These are phyloP conservation scores for Neosilurus mollespiculum DNA, from an alignment of 2,797 vertebrate genomes.

Conservation along the genomic window DNA sequence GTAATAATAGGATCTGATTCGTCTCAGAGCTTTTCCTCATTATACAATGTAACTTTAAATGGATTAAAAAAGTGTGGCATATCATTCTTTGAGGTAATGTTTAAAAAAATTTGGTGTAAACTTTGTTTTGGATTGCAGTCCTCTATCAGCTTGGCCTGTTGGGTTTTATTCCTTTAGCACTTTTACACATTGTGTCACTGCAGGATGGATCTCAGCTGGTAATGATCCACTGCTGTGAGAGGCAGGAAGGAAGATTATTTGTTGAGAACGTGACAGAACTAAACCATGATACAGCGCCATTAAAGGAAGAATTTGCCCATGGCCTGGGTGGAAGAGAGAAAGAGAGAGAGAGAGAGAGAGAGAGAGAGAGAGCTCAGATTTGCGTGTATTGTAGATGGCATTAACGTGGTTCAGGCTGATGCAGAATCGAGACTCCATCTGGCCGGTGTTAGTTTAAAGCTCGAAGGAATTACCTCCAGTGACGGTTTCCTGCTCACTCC, in stretches of 20 bases:
- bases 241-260: not conserved
- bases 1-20: not conserved
- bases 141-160: too few species aligned
- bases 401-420: slow-evolving; percentile 35
- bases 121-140: not conserved
- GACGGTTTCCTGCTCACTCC: slow-evolving; percentile 24
- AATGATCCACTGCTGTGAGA: not conserved
- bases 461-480: slow-evolving; percentile 37
- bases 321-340: not conserved
- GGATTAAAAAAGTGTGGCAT: not conserved
- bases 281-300: not conserved
- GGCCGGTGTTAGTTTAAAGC: slow-evolving; percentile 32
- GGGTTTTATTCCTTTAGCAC: not conserved
- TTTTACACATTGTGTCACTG: not conserved
- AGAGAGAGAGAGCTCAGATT: not conserved
- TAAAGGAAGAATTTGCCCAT: slow-evolving; percentile 19
- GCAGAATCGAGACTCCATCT: slow-evolving; percentile 50
- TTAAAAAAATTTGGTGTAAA: not conserved
- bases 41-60: not conserved
- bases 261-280: slow-evolving; percentile 1
- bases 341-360: not conserved
- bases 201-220: not conserved
- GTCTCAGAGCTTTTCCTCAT: not conserved
- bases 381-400: slow-evolving; percentile 31
- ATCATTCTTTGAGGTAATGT: not conserved